phyloP scores from a whole-genome alignment of 2,113 vertebrate genomes.

The Probosciger aterrimus region DNA sequence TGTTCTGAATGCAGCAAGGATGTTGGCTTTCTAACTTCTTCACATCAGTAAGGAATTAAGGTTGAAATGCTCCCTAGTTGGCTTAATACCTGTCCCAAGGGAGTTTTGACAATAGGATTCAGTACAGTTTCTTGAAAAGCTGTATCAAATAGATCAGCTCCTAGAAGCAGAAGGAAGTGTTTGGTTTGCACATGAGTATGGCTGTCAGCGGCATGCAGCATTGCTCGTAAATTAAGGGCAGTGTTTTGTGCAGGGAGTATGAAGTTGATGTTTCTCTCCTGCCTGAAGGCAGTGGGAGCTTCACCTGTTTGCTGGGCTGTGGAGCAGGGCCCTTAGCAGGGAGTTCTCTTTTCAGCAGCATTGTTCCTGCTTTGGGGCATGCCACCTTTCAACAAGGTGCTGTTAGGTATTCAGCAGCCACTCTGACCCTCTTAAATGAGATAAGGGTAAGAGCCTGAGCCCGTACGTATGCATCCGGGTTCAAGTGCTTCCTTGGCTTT shows the following conservation, averaged over 20 bases:
- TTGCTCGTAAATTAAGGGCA: not conserved
- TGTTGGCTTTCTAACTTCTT: not conserved
- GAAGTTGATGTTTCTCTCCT: not conserved
- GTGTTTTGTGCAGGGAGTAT: not conserved
- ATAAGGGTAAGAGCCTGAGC: not conserved
- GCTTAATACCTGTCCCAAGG: not conserved
- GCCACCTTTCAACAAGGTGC: not conserved
- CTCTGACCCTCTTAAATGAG: not conserved
- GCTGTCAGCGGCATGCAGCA: fast-evolving
- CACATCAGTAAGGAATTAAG: not conserved
- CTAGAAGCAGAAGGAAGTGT: not conserved
- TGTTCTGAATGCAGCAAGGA: not conserved
- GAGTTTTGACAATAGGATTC: not conserved
- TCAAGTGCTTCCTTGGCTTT: not conserved
- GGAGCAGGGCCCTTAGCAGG: not conserved
- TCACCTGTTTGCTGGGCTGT: not conserved
- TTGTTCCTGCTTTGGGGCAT: not conserved
- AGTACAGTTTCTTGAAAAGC: not conserved
- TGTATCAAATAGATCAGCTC: not conserved
- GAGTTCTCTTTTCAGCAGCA: fast-evolving
- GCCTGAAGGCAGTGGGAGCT: fast-evolving
- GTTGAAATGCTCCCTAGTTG: not conserved
- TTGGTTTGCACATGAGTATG: fast-evolving
- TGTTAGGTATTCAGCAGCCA: not conserved
- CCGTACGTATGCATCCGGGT: not conserved